Base-by-base conservation (phyloP, 92 coral and sea anemone species). In the Porites rus region DNA sequence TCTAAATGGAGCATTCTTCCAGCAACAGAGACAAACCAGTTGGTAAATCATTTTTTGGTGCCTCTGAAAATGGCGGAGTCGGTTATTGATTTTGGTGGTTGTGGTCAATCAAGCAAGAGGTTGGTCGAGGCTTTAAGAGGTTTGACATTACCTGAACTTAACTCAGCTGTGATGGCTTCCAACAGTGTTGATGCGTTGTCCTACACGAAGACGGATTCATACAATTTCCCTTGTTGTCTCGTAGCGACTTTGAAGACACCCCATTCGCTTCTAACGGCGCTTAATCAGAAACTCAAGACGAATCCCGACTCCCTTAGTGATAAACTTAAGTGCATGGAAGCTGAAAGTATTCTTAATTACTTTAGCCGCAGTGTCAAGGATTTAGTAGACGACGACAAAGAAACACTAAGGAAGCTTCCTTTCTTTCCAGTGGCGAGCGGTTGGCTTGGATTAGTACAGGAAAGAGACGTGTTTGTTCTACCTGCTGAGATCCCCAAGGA, bases 1-100 rank as follows among this genome's bases (percentile, higher is more conserved):
- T 75, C 66, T 14, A 76, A 84, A 18, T 92, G 91, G 93, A 89
- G 93, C 76, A 85, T 94, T 72, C 64, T 94, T 14, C 95, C 98
- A 18, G 92, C 86, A n/a, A 83, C 82, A 1, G 88, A 92, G 63
- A 69, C 74, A 59, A 58, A 2, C 13, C 61, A 9, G 61, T 56
- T 56, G 14, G 28, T n/a, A 16, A 10, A 66, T 8, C 92, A 90
- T 70, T 53, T 67, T 46, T 85, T 94, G 18, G 91, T 92, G 10
- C 98, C 98, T 6, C 0, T 92, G 25, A 60, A 50, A 1, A 72
- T 54, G 59, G 93, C 94, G 21, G 72, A 85, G 51, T 28, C 95
- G 4, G 94, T 88, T 7, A 50, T 94, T 18, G 86, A 68, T 53
- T 72, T 84, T 16, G 10, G 4, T 13, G 54, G 13, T 14, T 19